These are phyloP conservation scores for Incurvaria masculella DNA, from an alignment of 2,888 invertebrate species.

Conservation along the genomic window DNA sequence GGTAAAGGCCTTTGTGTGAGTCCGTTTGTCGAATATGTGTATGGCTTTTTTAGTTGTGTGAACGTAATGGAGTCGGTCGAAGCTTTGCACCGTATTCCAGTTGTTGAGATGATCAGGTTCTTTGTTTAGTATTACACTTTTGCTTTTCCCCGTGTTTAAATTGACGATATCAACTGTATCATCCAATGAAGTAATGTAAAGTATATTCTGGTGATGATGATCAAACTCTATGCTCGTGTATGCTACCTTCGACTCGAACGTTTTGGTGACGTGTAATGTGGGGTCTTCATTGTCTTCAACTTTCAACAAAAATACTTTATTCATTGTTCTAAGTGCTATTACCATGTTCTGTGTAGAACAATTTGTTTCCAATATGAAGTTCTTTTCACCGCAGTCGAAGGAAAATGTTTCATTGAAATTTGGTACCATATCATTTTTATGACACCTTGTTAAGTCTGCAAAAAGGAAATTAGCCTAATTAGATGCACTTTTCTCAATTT, in stretches of 20 bases:
- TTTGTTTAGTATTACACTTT: conserved; percentile 28
- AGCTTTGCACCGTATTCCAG: conserved; percentile 39
- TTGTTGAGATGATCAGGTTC: conserved; percentile 28
- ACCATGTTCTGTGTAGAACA: conserved; percentile 26
- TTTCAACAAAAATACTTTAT: conserved; percentile 35
- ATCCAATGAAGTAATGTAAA: conserved; percentile 35
- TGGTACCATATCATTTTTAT: conserved; percentile 23
- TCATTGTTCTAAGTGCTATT: conserved; percentile 35
- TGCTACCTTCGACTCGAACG: conserved; percentile 30
- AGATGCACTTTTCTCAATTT: not conserved
- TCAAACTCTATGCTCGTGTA: conserved; percentile 44
- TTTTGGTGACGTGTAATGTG: conserved; percentile 29
- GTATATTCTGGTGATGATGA: conserved; percentile 34
- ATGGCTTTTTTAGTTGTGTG: conserved; percentile 30
- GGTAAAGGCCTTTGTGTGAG: conserved; percentile 24
- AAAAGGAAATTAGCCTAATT: conserved; percentile 1
- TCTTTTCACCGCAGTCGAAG: conserved; percentile 28
- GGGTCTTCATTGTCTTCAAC: conserved; percentile 22
- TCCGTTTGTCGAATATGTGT: conserved; percentile 42
- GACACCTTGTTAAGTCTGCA: conserved; percentile 36
- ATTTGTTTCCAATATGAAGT: conserved; percentile 39
- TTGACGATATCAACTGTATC: conserved; percentile 36
- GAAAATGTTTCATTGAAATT: conserved; percentile 21
- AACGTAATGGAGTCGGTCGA: conserved; percentile 30
- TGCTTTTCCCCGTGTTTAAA: conserved; percentile 33